Evolutionary conservation across 2,113 vertebrate species (phyloP).

Genomic region (Syrmaticus mikado): DNA sequence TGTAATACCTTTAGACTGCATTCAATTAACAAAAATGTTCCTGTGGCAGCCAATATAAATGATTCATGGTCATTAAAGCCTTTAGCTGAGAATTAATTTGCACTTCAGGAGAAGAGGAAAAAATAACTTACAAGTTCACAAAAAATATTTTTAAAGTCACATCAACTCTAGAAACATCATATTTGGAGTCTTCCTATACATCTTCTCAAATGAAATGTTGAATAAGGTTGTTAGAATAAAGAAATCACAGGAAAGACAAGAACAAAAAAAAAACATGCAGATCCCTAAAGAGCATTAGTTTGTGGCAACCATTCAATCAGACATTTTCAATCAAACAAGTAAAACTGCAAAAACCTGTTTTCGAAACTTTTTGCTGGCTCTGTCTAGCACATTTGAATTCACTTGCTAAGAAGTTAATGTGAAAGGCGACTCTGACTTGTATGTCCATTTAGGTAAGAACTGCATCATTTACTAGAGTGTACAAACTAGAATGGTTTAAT

Average conservation of each 20-base stretch:
- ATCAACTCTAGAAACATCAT: neutral
- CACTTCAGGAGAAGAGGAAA: neutral
- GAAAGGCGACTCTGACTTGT: neutral
- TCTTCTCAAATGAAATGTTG: neutral
- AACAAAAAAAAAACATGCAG: neutral
- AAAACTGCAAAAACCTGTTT: neutral
- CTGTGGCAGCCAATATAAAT: neutral
- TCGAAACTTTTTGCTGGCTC: neutral
- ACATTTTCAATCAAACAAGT: neutral
- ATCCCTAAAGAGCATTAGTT: neutral
- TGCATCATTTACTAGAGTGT: neutral
- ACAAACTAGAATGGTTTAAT: conserved; percentile 7
- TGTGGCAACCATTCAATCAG: neutral
- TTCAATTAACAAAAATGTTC: conserved; percentile 30
- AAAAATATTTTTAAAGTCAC: neutral
- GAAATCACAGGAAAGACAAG: neutral
- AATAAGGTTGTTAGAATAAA: neutral
- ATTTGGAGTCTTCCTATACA: neutral
- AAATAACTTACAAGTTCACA: neutral
- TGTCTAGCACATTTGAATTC: neutral
- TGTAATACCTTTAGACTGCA: conserved; percentile 9
- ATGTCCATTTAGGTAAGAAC: conserved; percentile 16
- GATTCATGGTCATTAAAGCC: conserved; percentile 6
- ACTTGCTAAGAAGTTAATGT: neutral
- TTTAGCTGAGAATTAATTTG: conserved; percentile 50